These are phyloP conservation scores for Perithous albicinctus DNA, from an alignment of 2,888 invertebrate species.

Conservation along the genomic window DNA sequence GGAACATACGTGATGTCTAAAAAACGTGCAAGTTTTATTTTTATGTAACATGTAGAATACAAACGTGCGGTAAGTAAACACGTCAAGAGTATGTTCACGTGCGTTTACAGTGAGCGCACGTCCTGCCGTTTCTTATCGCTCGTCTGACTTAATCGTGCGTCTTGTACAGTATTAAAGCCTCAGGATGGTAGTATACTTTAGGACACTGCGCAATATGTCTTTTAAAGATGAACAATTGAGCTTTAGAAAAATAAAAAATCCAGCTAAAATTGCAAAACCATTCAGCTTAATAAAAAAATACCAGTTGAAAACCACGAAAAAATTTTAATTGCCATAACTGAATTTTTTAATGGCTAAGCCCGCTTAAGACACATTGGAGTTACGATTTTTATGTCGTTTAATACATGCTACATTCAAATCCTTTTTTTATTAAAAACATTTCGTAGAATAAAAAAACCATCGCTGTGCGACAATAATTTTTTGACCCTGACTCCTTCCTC, in stretches of 20 bases:
- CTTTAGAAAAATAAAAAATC: background rate
- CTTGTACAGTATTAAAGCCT: background rate
- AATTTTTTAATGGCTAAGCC: too few relatives aligned
- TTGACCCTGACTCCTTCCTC: too few relatives aligned
- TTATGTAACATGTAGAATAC: constrained; percentile 16
- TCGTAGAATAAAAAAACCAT: too few relatives aligned
- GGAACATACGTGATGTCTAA: constrained; percentile 34
- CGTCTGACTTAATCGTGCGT: constrained; percentile 19
- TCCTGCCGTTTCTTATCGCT: constrained; percentile 32
- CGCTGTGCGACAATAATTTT: too few relatives aligned
- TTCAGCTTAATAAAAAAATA: too few relatives aligned
- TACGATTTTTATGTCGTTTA: too few relatives aligned
- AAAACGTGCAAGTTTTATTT: constrained; percentile 28
- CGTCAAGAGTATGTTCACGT: constrained; percentile 49
- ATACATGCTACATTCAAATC: too few relatives aligned
- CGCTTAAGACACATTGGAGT: too few relatives aligned
- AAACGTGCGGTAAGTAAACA: constrained; percentile 17
- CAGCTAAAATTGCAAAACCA: background rate
- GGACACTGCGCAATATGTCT: background rate
- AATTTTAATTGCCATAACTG: too few relatives aligned
- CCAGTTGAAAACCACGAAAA: too few relatives aligned
- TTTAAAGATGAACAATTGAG: background rate
- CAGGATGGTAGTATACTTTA: background rate
- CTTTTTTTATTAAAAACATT: too few relatives aligned
- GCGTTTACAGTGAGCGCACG: constrained; percentile 33